Evolutionary conservation across 2,888 invertebrate genomes (phyloP).

Genomic region (Agapostemon virescens): DNA sequence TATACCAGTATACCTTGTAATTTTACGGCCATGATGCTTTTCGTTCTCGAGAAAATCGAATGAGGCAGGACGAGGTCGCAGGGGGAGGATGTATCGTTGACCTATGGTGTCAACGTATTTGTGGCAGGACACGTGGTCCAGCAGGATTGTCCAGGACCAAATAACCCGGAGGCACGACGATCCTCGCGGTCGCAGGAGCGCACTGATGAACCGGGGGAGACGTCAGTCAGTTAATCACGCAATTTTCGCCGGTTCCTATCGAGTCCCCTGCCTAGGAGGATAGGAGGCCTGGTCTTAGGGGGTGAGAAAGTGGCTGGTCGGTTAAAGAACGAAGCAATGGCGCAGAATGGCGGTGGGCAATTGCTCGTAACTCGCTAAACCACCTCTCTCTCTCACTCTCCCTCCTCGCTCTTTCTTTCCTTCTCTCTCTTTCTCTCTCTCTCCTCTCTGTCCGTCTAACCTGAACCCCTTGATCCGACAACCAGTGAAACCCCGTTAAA

Average conservation of each 20-base stretch:
- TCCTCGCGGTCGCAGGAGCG: constrained; percentile 66
- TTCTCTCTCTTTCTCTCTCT: background rate
- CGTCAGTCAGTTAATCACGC: constrained; percentile 71
- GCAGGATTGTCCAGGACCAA: constrained; percentile 61
- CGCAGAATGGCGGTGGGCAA: constrained; percentile 76
- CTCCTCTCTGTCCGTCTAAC: constrained; percentile 54
- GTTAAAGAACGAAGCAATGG: constrained; percentile 73
- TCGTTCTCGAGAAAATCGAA: background rate
- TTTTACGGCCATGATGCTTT: background rate
- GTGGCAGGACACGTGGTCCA: constrained; percentile 31
- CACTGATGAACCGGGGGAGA: constrained; percentile 65
- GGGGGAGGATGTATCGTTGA: background rate
- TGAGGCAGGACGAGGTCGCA: background rate
- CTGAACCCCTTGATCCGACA: constrained; percentile 54
- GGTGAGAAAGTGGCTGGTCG: constrained; percentile 64
- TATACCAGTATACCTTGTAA: background rate
- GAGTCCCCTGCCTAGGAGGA: constrained; percentile 53
- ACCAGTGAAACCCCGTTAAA: constrained; percentile 69
- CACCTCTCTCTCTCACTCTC: constrained; percentile 45
- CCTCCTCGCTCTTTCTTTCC: background rate
- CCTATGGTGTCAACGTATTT: background rate
- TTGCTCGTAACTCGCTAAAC: constrained; percentile 76
- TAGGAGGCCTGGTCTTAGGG: constrained; percentile 56
- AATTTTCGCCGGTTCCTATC: constrained; percentile 70
- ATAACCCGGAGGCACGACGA: constrained; percentile 63